Base-by-base conservation (phyloP, 2,797 vertebrate genomes). In the Aldrovandia affinis region DNA sequence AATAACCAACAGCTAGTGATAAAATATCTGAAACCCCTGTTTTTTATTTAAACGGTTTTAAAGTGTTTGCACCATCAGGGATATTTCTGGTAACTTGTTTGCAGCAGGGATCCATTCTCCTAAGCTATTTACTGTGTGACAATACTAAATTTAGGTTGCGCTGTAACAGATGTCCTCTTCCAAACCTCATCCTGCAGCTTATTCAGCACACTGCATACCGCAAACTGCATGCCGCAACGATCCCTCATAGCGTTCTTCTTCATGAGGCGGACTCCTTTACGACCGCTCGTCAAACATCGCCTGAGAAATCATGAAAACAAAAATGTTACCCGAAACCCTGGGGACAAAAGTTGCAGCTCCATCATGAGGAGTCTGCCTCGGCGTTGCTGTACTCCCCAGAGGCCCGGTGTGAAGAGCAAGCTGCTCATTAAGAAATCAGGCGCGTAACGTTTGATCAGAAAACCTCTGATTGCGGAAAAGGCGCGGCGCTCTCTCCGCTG, bases 361-460 rank as follows among this genome's bases (percentile, higher is more conserved):
- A 30, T 10, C 2, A 28, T 8, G 52, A 80, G 30, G 30, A 36
- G 28, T 54, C 30, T 55, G 28, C 78, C 25, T 52, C 30, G 22
- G 50, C n/a, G 15, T 30, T 55, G 47, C 10, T 18, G 12, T 30
- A 28, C 7, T 80, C 78, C 78, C 78, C 20, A 0, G 78, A 55
- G 78, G 28, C 14, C 14, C 30, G 36, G 22, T 14, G 22, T n/a
- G 42, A 33, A 47, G 52, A 54, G 42, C 3, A 30, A 55, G n/a
- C 28, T 30, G 52, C 78, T 80, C 25, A 55, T 81, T 59, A 81
- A 33, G 52, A 36, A 59, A 39, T 57, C 30, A 39, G 33, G 54
- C 33, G 20, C 39, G 79, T 70, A 73, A 33, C 36, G 54, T 61
- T 81, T 59, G 79, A 81, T 81, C 28, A 81, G 54, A 14, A 55